Evolutionary conservation across 2,113 vertebrate genomes (phyloP).

Genomic region (Mirza zaza): DNA sequence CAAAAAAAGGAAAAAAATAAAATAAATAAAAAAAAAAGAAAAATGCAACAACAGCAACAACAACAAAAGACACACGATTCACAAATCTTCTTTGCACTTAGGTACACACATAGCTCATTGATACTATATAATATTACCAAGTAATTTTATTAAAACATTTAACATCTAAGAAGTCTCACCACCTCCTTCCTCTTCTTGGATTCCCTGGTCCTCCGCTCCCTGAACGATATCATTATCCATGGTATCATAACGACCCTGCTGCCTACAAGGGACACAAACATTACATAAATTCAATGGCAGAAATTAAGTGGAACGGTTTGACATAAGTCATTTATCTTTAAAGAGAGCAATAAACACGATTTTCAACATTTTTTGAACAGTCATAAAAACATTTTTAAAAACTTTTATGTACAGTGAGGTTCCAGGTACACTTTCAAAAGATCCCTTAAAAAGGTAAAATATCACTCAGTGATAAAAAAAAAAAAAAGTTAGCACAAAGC

Average conservation of each 20-base stretch:
- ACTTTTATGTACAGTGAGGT: not conserved
- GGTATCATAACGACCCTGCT: slow-evolving; percentile 88
- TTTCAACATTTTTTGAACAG: not conserved
- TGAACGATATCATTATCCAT: slow-evolving; percentile 91
- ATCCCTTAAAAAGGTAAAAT: not conserved
- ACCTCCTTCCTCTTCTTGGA: slow-evolving; percentile 89
- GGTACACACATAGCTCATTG: not conserved
- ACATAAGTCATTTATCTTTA: slow-evolving; percentile 26
- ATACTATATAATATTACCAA: not conserved
- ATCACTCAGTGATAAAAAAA: not conserved
- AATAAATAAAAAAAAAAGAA: no score
- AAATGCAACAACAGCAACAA: no score
- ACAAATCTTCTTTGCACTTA: not conserved
- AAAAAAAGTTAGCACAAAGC: not conserved
- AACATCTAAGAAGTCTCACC: slow-evolving; percentile 63
- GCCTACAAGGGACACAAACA: slow-evolving; percentile 83
- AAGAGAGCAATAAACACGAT: not conserved
- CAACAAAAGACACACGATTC: not conserved
- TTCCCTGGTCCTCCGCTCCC: slow-evolving; percentile 87
- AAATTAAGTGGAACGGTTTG: not conserved
- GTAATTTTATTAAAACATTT: not conserved
- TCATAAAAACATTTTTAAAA: not conserved
- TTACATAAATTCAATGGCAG: not conserved
- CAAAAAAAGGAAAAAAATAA: no score
- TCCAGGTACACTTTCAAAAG: not conserved